A percentile compares a stretch with the other conserved stretches of the same genome.
These are phyloP conservation scores for Acheta domesticus DNA, from an alignment of 2,888 invertebrate genomes.

Conservation along the genomic window DNA sequence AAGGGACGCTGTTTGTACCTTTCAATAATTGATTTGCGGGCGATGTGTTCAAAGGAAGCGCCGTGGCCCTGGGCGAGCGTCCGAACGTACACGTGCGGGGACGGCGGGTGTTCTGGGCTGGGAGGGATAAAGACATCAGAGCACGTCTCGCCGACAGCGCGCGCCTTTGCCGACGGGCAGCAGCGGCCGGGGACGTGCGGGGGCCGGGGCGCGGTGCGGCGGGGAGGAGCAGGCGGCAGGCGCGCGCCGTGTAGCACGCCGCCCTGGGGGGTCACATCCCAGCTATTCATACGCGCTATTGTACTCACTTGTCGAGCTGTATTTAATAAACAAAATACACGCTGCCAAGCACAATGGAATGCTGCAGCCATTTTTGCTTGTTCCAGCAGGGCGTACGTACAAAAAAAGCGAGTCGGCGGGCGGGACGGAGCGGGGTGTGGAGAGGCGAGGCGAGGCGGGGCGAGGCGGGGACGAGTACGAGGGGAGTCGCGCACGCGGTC, in stretches of 20 bases:
- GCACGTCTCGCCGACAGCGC: no score
- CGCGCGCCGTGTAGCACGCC: neutral
- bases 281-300: constrained; percentile 2
- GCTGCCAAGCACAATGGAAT: neutral
- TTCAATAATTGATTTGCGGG: no score
- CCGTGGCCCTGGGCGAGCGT: no score
- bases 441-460: neutral
- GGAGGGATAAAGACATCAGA: no score
- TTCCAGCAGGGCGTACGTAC: neutral
- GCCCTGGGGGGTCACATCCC: constrained; percentile 8
- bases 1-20: no score
- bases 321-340: constrained; percentile 18
- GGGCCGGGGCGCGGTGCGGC: neutral
- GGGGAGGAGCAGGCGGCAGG: neutral
- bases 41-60: no score
- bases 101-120: no score
- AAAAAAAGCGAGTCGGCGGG: neutral
- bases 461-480: neutral
- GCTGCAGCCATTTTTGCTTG: constrained; percentile 18
- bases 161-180: no score
- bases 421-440: neutral
- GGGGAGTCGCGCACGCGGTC: no score
- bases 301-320: neutral
- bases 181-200: neutral
- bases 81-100: no score